phyloP scores from a whole-genome alignment of 2,113 vertebrate genomes.

The Gallinago undulata region DNA sequence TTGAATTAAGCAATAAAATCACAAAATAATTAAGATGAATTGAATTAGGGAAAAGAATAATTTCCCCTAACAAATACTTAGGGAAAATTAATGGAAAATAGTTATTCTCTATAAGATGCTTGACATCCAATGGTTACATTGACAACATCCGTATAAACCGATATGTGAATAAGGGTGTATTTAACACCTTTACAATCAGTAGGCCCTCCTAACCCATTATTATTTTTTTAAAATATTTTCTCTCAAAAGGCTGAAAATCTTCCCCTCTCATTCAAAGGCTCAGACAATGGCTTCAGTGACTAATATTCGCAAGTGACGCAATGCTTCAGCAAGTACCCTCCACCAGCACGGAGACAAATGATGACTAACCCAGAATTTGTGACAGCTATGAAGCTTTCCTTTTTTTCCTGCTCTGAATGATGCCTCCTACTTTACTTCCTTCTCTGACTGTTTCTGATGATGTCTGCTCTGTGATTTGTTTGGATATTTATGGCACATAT shows the following conservation, averaged over 20 bases:
- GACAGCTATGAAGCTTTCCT: constrained; percentile 4
- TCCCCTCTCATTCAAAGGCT: neutral
- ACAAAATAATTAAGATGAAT: neutral
- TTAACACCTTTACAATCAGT: neutral
- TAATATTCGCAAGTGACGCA: constrained; percentile 14
- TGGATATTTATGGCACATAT: constrained; percentile 19
- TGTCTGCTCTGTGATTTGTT: constrained; percentile 8
- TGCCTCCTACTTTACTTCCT: constrained; percentile 19
- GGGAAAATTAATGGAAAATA: neutral
- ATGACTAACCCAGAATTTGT: constrained; percentile 47
- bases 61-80: neutral
- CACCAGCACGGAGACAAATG: neutral
- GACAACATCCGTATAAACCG: neutral
- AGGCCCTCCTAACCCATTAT: neutral
- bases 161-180: neutral
- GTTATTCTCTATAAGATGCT: neutral
- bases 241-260: neutral
- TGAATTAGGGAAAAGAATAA: neutral
- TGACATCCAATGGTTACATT: neutral
- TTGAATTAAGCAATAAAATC: neutral
- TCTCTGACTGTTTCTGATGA: constrained; percentile 17
- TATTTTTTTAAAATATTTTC: neutral
- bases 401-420: constrained; percentile 18
- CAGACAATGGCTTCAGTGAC: neutral
- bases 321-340: neutral